phyloP scores from a whole-genome alignment of 2,888 invertebrate species.

The Sinhomidia bicolor region DNA sequence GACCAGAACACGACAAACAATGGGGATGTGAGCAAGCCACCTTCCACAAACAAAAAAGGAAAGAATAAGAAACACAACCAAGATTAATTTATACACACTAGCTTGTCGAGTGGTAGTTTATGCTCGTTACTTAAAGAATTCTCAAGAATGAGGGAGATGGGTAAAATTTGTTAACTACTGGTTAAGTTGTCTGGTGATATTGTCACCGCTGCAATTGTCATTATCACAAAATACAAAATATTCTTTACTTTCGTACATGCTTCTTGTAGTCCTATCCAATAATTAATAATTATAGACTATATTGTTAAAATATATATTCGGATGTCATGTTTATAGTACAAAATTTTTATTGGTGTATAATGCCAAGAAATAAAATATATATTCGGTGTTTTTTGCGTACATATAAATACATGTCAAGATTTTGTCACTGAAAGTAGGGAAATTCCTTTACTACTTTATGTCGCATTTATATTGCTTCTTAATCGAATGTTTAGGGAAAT shows the following conservation, averaged over 20 bases:
- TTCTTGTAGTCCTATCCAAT: neutral
- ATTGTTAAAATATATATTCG: neutral
- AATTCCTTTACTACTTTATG: no score
- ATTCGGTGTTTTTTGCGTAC: neutral
- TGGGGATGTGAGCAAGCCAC: conserved; percentile 18
- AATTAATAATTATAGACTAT: neutral
- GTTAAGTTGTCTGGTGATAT: neutral
- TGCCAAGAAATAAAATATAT: neutral
- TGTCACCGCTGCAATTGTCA: no score
- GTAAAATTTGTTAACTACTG: neutral
- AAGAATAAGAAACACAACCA: conserved; percentile 41
- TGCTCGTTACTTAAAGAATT: neutral
- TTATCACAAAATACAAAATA: no score
- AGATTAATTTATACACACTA: no score
- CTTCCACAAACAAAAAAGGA: conserved; percentile 28
- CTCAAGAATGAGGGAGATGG: neutral
- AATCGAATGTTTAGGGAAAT: no score
- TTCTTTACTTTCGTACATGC: neutral
- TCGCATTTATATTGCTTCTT: no score
- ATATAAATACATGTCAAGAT: no score
- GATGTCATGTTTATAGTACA: no score
- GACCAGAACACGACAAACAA: conserved; percentile 24
- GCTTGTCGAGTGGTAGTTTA: no score
- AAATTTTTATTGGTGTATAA: neutral
- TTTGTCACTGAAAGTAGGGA: no score